Conservation (phyloP, 2,888 invertebrate species). For the Rutpela maculata region DNA sequence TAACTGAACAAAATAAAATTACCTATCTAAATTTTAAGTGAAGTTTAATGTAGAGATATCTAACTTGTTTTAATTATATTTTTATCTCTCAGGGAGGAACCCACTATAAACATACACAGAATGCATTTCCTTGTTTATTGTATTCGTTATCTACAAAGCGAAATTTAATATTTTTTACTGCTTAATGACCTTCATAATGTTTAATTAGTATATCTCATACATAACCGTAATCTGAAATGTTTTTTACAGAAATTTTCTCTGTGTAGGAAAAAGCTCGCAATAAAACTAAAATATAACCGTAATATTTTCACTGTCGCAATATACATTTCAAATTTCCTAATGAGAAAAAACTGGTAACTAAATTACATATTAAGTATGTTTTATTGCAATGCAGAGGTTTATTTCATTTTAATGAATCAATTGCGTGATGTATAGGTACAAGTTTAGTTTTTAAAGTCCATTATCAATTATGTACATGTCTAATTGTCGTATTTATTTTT, state of each 20-base stretch:
- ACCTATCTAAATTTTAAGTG: slow-evolving; percentile 8
- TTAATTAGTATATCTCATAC: slow-evolving; percentile 38
- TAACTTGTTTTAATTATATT: slow-evolving; percentile 34
- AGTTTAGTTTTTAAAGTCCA: neutral
- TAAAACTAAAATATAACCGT: slow-evolving; percentile 33
- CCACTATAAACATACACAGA: slow-evolving; percentile 24
- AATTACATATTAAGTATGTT: slow-evolving; percentile 26
- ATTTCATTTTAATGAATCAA: slow-evolving; percentile 16
- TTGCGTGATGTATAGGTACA: neutral
- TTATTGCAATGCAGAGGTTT: neutral
- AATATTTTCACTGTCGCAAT: slow-evolving; percentile 21
- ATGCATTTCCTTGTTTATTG: slow-evolving; percentile 35
- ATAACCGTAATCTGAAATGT: slow-evolving; percentile 40
- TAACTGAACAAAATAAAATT: slow-evolving; percentile 20
- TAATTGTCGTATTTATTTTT: too few species aligned
- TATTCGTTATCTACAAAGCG: slow-evolving; percentile 41
- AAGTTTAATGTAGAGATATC: slow-evolving; percentile 30
- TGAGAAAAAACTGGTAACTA: slow-evolving; percentile 20
- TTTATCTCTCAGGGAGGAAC: slow-evolving; percentile 24
- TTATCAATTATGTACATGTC: too few species aligned
- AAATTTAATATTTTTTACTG: slow-evolving; percentile 44
- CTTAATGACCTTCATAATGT: slow-evolving; percentile 42
- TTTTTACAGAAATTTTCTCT: slow-evolving; percentile 34
- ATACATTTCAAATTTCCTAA: slow-evolving; percentile 15
- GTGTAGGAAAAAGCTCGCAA: slow-evolving; percentile 30